phyloP scores from a whole-genome alignment of 2,888 invertebrate genomes.

The Archips crataeganus region DNA sequence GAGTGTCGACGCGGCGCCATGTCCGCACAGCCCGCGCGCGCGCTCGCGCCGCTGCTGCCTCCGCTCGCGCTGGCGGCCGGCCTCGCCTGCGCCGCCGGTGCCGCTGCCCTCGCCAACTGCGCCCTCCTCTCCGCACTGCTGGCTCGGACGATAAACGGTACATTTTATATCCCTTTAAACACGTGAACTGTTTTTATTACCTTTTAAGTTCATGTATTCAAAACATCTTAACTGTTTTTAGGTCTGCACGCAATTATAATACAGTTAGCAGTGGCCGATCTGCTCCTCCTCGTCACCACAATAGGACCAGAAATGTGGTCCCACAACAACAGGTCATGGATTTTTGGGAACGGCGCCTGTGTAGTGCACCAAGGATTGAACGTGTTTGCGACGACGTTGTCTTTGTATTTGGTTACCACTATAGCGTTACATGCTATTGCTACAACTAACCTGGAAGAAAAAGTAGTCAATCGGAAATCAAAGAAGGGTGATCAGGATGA shows the following conservation, averaged over 20 bases:
- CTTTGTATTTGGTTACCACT: slow-evolving; percentile 83
- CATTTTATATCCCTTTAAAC: slow-evolving; percentile 40
- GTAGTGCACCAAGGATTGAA: slow-evolving; percentile 83
- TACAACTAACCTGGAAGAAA: slow-evolving; percentile 81
- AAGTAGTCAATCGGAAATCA: slow-evolving; percentile 64
- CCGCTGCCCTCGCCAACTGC: slow-evolving; percentile 76
- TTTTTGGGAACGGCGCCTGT: slow-evolving; percentile 79
- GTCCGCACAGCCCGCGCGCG: slow-evolving; percentile 43
- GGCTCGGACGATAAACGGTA: slow-evolving; percentile 81
- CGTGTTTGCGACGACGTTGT: slow-evolving; percentile 84
- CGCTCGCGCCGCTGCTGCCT: slow-evolving; percentile 52
- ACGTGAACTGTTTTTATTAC: slow-evolving; percentile 42
- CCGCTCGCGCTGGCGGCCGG: slow-evolving; percentile 57
- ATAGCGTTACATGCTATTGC: slow-evolving; percentile 86
- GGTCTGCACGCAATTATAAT: slow-evolving; percentile 81
- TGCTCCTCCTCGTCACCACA: slow-evolving; percentile 72
- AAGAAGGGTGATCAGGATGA: slow-evolving; percentile 66
- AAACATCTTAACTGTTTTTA: slow-evolving; percentile 64
- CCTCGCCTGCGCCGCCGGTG: slow-evolving; percentile 64
- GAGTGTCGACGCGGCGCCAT: slow-evolving; percentile 62
- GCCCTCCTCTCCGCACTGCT: slow-evolving; percentile 74
- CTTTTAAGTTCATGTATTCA: slow-evolving; percentile 15
- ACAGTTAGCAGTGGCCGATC: slow-evolving; percentile 84
- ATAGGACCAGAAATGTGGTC: slow-evolving; percentile 83
- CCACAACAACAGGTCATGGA: slow-evolving; percentile 80